Evolutionary conservation across 2,888 invertebrate genomes (phyloP), one percentile per base, ranked within the genome.

Genomic region (Athripsodes cinereus): DNA sequence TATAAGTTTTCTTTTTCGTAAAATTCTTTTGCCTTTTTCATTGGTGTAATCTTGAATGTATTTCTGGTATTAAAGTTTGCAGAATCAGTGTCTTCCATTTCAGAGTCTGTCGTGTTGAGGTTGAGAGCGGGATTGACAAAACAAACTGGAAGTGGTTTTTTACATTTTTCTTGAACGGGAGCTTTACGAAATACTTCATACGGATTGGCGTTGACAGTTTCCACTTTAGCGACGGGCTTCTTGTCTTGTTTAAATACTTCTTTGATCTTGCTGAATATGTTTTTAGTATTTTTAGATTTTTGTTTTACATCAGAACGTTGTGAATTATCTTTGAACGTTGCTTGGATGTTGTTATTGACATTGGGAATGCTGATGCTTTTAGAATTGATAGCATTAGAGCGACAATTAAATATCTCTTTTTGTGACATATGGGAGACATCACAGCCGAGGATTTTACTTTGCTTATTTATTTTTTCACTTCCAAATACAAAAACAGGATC

Each of bases 341-440:
- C 52, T 51, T 58, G 50, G 10, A 54, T 51, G 16, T 58, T 50
- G 20, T 48, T 53, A n/a, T 52, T 52, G 3, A 53, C 21, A 47
- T 51, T 57, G 2, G 53, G 54, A 22, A 50, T 46, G 5, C 11
- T 22, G n/a, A 40, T 50, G 22, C 19, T 8, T 63, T 65, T 58
- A 68, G 67, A 26, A 11, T 60, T 53, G 34, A 60, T n/a, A n/a
- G 21, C n/a, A 20, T 47, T 49, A 22, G 44, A 34, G 22, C 51
- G 49, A 22, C 46, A 34, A 22, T 60, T 57, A 68, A 78, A 71
- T 1, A 78, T 79, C 55, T 78, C 78, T 22, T 70, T 58, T 8
- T 74, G 72, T 64, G 72, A 75, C 60, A 78, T 78, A 2, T 73
- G 72, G 1, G 78, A 76, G 0, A 79, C 78, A 53, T 79, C 77